Conservation (phyloP, 1,140 invertebrate genomes). For the Ruditapes philippinarum region DNA sequence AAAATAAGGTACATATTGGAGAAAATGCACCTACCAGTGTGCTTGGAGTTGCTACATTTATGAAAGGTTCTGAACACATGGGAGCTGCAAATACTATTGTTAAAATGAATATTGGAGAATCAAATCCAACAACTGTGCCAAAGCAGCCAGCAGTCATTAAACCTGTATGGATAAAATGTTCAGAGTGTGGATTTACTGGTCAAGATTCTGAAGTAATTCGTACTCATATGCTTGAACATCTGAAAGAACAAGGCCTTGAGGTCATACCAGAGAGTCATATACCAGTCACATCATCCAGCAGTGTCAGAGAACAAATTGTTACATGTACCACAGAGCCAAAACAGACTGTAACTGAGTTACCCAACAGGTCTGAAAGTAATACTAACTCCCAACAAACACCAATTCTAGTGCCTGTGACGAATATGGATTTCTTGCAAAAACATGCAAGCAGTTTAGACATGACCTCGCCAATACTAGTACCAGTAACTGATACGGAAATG, state of each 20-base stretch:
- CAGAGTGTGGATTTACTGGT: constrained; percentile 84
- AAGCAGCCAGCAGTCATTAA: constrained; percentile 56
- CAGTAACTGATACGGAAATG: constrained; percentile 45
- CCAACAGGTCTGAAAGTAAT: constrained; percentile 65
- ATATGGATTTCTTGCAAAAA: constrained; percentile 45
- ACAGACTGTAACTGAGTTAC: neutral
- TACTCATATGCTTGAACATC: constrained; percentile 78
- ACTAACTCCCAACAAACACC: constrained; percentile 35
- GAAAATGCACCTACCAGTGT: constrained; percentile 1
- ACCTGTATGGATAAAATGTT: constrained; percentile 81
- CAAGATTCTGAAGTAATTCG: constrained; percentile 78
- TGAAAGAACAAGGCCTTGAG: constrained; percentile 13
- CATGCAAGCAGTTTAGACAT: constrained; percentile 59
- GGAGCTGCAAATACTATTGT: constrained; percentile 19
- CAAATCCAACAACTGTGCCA: neutral
- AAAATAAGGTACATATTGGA: constrained; percentile 38
- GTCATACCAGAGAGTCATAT: neutral
- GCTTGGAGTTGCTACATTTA: constrained; percentile 49
- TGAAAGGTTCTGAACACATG: neutral
- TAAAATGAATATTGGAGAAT: constrained; percentile 2
- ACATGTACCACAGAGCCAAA: neutral
- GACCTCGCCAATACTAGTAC: constrained; percentile 59
- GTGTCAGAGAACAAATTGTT: neutral
- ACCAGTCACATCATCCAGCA: neutral
- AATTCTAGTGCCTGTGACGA: constrained; percentile 58